Percentiles rank a stretch among this genome's conserved stretches.
These are phyloP conservation scores for Ichneumoninae sp. DNA, from an alignment of 2,888 invertebrate species.

Conservation along the genomic window DNA sequence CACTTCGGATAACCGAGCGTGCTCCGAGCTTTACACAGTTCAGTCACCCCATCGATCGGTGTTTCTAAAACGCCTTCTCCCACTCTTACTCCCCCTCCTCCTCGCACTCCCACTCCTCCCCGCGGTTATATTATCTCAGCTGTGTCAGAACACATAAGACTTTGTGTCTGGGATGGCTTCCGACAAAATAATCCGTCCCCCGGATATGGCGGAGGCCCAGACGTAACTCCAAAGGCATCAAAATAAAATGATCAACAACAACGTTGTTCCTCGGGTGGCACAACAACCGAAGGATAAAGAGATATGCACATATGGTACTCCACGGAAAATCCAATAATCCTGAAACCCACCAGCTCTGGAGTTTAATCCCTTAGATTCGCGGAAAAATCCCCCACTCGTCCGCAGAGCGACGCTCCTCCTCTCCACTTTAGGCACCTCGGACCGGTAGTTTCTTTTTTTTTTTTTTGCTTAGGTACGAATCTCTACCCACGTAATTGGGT, in stretches of 20 bases:
- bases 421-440: not conserved
- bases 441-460: no score
- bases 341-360: conserved; percentile 2
- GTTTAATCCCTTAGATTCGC: conserved; percentile 14
- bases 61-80: conserved; percentile 31
- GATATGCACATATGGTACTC: not conserved
- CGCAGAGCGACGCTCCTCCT: not conserved
- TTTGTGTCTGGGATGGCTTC: conserved; percentile 1
- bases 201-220: not conserved
- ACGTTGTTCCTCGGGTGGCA: not conserved
- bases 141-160: conserved; percentile 22
- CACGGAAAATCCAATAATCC: conserved; percentile 8
- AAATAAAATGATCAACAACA: conserved; percentile 3
- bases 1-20: conserved; percentile 7
- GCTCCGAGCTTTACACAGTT: conserved; percentile 35
- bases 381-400: conserved; percentile 1
- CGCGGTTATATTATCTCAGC: not conserved
- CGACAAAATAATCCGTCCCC: not conserved
- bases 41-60: conserved; percentile 58
- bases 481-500: no score
- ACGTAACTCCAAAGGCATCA: conserved; percentile 3
- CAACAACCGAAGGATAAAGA: not conserved
- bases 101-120: not conserved
- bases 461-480: no score
- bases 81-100: not conserved